These are phyloP conservation scores for Choloepus hoffmanni DNA, from an alignment of 2,113 vertebrate species.

Conservation along the genomic window DNA sequence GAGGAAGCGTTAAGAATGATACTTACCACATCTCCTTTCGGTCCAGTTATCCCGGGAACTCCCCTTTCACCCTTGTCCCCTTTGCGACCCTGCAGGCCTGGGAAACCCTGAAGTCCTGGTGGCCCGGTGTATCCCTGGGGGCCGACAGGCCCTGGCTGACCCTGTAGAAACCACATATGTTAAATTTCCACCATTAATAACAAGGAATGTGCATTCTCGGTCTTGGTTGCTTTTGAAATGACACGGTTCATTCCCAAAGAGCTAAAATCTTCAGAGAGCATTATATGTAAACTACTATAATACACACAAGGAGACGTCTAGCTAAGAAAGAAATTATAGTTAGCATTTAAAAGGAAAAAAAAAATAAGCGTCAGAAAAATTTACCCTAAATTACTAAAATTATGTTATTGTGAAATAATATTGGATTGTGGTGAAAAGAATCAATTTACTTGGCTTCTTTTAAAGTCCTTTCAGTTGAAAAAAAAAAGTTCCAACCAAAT, in stretches of 20 bases:
- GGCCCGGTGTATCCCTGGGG: slow-evolving; percentile 91
- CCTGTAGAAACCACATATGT: slow-evolving; percentile 86
- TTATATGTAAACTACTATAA: background rate
- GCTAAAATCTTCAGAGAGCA: background rate
- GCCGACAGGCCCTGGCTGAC: slow-evolving; percentile 92
- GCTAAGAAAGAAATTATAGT: background rate
- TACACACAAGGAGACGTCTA: background rate
- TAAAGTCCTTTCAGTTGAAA: background rate
- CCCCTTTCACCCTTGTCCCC: slow-evolving; percentile 95
- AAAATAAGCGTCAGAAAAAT: background rate
- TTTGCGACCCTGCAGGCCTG: slow-evolving; percentile 92
- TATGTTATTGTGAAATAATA: background rate
- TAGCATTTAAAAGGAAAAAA: background rate
- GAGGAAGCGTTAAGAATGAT: background rate
- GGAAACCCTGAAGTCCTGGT: slow-evolving; percentile 90
- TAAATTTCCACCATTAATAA: background rate
- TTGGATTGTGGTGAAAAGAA: too few species aligned
- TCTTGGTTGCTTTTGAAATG: background rate
- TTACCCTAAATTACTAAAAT: accelerated
- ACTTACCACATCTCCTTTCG: slow-evolving; percentile 93
- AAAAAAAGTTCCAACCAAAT: background rate
- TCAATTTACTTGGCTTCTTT: background rate
- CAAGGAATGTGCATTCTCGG: accelerated
- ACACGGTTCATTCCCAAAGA: background rate
- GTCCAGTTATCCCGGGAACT: slow-evolving; percentile 88